phyloP scores from a whole-genome alignment of 2,113 vertebrate genomes.

The Enhydra lutris region DNA sequence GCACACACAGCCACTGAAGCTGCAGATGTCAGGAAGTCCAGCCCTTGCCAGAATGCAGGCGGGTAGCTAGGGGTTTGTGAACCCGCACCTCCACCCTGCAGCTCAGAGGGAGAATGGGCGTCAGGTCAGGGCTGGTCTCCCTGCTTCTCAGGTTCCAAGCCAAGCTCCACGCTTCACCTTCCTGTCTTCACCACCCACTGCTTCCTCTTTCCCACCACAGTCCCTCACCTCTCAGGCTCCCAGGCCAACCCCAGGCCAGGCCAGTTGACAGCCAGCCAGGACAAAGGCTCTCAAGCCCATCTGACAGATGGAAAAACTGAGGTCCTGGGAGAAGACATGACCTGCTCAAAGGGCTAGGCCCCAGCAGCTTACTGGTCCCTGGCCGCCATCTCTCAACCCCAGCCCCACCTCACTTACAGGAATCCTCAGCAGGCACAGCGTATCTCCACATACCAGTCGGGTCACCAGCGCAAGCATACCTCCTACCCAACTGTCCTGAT shows the following conservation, averaged over 20 bases:
- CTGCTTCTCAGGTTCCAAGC: conserved; percentile 74
- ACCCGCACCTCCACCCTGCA: neutral
- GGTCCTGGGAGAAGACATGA: neutral
- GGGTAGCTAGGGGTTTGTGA: neutral
- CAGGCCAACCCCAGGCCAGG: neutral
- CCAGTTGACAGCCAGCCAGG: neutral
- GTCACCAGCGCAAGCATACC: neutral
- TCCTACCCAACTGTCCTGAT: neutral
- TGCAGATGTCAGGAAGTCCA: conserved; percentile 36
- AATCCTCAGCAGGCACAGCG: neutral
- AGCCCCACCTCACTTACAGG: neutral
- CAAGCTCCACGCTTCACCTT: conserved; percentile 67
- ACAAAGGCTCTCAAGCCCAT: conserved; percentile 22
- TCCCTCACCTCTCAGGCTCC: conserved; percentile 1
- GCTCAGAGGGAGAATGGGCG: neutral
- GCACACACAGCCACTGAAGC: neutral
- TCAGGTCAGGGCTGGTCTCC: conserved; percentile 64
- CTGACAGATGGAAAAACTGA: conserved; percentile 47
- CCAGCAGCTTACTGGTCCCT: neutral
- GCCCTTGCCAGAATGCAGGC: neutral
- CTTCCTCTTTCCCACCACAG: conserved; percentile 57
- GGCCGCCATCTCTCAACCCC: neutral
- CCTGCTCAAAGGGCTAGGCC: neutral
- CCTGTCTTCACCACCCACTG: conserved; percentile 71
- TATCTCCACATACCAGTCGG: neutral